phyloP scores from a whole-genome alignment of 1,140 invertebrate genomes.

The Drosophila carrolli region DNA sequence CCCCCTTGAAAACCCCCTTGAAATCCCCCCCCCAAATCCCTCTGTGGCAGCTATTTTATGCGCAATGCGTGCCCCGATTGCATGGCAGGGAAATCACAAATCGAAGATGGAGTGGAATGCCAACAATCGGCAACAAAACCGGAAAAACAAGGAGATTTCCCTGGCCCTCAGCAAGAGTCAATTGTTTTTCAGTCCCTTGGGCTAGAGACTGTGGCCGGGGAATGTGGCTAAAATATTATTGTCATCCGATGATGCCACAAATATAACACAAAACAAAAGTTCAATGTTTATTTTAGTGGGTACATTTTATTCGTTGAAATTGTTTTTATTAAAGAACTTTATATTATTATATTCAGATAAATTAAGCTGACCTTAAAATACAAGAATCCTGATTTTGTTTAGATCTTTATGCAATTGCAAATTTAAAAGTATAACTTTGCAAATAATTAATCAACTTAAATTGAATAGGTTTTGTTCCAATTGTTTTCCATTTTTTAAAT shows the following conservation, averaged over 20 bases:
- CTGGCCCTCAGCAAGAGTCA: conserved; percentile 51
- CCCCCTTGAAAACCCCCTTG: background rate
- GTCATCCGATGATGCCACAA: conserved; percentile 41
- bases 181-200: conserved; percentile 57
- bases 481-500: conserved; percentile 7
- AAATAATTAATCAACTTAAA: conserved; percentile 7
- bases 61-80: conserved; percentile 73
- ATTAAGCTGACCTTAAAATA: too few species aligned
- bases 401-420: too few species aligned
- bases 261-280: conserved; percentile 11
- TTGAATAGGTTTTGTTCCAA: conserved; percentile 7
- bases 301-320: background rate
- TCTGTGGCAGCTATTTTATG: conserved; percentile 72
- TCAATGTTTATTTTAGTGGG: background rate
- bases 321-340: too few species aligned
- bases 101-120: conserved; percentile 68
- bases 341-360: too few species aligned
- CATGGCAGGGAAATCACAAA: conserved; percentile 63
- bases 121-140: conserved; percentile 29
- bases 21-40: conserved; percentile 24
- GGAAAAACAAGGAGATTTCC: conserved; percentile 22
- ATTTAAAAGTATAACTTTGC: too few species aligned
- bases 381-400: too few species aligned
- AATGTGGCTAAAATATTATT: conserved; percentile 41
- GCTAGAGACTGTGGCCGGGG: conserved; percentile 2